Percentiles rank a stretch among this genome's conserved stretches.
Evolutionary conservation across 2,888 invertebrate genomes (phyloP).

Genomic region (Periphyllus acericola): DNA sequence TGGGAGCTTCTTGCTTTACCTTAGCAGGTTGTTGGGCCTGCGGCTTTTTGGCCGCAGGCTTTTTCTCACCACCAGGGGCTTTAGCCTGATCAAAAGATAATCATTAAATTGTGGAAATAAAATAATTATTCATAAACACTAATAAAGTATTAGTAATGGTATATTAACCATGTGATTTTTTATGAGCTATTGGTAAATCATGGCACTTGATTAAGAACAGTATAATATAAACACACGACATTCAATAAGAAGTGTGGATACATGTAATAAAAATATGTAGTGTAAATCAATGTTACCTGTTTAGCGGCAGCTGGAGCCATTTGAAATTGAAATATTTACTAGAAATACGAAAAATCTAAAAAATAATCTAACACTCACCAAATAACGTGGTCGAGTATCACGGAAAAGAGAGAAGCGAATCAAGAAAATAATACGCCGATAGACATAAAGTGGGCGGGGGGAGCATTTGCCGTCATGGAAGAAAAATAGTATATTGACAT

Average conservation of each 20-base stretch:
- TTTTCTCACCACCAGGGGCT: slow-evolving; percentile 52
- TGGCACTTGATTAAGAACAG: neutral
- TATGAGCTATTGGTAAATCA: neutral
- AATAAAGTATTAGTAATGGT: neutral
- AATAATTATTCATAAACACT: neutral
- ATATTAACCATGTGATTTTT: neutral
- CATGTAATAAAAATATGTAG: neutral
- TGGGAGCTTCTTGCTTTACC: slow-evolving; percentile 51
- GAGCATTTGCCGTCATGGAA: slow-evolving; percentile 1
- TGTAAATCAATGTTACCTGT: slow-evolving; percentile 43
- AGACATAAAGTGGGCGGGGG: neutral
- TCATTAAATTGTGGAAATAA: neutral
- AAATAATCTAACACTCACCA: neutral
- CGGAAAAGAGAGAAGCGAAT: slow-evolving; percentile 19
- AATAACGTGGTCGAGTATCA: slow-evolving; percentile 58
- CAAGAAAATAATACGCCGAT: slow-evolving; percentile 16
- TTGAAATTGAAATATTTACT: slow-evolving; percentile 29
- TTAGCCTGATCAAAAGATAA: slow-evolving; percentile 2
- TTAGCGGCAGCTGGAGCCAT: slow-evolving; percentile 56
- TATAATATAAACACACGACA: neutral
- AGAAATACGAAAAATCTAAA: slow-evolving; percentile 9
- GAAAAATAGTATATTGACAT: slow-evolving; percentile 19
- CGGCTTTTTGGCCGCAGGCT: slow-evolving; percentile 63
- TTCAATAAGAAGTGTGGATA: neutral
- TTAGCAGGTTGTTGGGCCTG: slow-evolving; percentile 61